Evolutionary conservation across 2,113 vertebrate species (phyloP).

Genomic region (Hyperopisus bebe): DNA sequence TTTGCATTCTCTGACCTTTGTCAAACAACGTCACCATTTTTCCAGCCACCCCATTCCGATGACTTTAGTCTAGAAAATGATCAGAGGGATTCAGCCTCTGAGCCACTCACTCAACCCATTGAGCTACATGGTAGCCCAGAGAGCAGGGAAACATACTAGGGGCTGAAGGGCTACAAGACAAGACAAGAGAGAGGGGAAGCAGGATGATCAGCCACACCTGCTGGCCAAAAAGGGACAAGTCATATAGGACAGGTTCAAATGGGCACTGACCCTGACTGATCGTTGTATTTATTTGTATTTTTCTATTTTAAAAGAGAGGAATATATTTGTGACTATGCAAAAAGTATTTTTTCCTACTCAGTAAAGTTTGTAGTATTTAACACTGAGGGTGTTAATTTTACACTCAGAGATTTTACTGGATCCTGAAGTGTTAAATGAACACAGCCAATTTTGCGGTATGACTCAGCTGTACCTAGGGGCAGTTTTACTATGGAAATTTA

Average conservation of each 20-base stretch:
- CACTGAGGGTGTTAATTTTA: background rate
- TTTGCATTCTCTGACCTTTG: background rate
- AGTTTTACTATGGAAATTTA: slow-evolving; percentile 5
- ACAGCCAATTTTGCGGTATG: background rate
- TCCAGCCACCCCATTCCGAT: background rate
- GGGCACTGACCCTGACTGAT: background rate
- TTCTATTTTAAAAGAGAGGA: background rate
- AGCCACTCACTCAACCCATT: background rate
- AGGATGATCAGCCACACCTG: background rate
- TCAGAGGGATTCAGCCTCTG: background rate
- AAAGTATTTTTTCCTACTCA: background rate
- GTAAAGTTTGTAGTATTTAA: background rate
- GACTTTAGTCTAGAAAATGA: background rate
- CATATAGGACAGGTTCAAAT: too few species aligned
- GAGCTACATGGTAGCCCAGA: background rate
- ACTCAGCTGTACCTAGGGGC: background rate
- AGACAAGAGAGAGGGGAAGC: background rate
- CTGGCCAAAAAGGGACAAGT: background rate
- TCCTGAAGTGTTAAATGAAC: background rate
- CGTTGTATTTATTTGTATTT: background rate
- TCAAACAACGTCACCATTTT: background rate
- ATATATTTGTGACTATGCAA: background rate
- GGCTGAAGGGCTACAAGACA: background rate
- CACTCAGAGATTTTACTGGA: background rate
- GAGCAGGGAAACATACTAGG: background rate